Percentiles rank a stretch among this genome's conserved stretches.
These are phyloP conservation scores for Spisula solida DNA, from an alignment of 2,888 invertebrate species.

Conservation along the genomic window DNA sequence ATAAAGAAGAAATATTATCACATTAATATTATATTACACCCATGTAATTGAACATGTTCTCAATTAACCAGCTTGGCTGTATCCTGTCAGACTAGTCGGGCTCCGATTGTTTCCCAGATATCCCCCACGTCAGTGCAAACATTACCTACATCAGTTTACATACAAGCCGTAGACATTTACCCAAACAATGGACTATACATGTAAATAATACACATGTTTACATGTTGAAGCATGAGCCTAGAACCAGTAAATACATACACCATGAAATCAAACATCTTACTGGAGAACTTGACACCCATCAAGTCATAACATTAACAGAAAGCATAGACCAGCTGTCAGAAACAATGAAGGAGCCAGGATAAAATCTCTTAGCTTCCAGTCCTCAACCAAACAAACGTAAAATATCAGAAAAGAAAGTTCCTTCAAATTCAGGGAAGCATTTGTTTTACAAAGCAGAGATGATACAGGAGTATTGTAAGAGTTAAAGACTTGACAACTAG, in stretches of 20 bases:
- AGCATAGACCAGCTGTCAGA: background rate
- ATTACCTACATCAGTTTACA: constrained; percentile 15
- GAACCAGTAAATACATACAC: background rate
- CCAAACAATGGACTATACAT: constrained; percentile 4
- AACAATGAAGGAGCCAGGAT: background rate
- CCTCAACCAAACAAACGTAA: no score
- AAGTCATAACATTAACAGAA: constrained; percentile 12
- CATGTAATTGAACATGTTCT: background rate
- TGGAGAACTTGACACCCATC: background rate
- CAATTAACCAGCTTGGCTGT: background rate
- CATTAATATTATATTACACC: background rate
- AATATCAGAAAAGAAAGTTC: no score
- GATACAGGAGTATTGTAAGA: no score
- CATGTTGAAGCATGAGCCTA: background rate
- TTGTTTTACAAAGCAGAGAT: no score
- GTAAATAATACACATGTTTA: constrained; percentile 12
- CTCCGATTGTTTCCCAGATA: background rate
- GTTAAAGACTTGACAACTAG: no score
- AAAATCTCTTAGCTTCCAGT: background rate
- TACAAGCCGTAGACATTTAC: background rate
- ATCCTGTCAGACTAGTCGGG: background rate
- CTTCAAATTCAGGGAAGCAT: no score
- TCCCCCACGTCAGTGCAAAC: background rate
- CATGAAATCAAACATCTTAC: background rate
- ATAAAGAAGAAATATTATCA: constrained; percentile 1